Percentiles rank a stretch among this genome's conserved stretches.
Conservation (phyloP, 2,797 vertebrate species). For the Rousettus madagascariensis region DNA sequence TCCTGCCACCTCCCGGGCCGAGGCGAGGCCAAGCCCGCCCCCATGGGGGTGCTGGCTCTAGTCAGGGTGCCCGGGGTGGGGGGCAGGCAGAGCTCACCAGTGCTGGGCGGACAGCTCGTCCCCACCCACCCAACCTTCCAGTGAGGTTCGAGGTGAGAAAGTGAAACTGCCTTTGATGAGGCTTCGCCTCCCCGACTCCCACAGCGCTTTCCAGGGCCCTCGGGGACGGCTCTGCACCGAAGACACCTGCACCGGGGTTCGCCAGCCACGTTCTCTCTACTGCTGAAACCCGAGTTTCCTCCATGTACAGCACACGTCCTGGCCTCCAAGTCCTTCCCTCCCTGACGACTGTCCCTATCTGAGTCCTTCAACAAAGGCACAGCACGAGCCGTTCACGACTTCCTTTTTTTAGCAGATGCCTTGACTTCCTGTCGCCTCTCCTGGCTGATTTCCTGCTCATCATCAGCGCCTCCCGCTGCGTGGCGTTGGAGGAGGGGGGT, state of each 20-base stretch:
- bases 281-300: background rate
- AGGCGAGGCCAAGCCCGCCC: background rate
- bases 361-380: background rate
- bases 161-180: conserved; percentile 58
- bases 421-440: background rate
- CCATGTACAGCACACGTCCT: background rate
- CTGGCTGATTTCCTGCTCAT: background rate
- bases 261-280: background rate
- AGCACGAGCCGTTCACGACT: background rate
- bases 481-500: background rate
- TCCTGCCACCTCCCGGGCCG: background rate
- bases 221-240: background rate
- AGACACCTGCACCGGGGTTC: background rate
- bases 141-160: conserved; percentile 4
- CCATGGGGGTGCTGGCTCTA: background rate
- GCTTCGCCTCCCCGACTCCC: conserved; percentile 50
- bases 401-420: background rate
- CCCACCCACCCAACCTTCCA: conserved; percentile 64
- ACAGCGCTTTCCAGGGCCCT: conserved; percentile 63
- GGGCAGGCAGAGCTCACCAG: background rate
- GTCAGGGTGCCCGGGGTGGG: background rate
- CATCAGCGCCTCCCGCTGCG: background rate
- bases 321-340: background rate
- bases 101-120: background rate
- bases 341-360: background rate